Base-by-base conservation (phyloP, 1,140 invertebrate genomes). In the Heterodera schachtii region DNA sequence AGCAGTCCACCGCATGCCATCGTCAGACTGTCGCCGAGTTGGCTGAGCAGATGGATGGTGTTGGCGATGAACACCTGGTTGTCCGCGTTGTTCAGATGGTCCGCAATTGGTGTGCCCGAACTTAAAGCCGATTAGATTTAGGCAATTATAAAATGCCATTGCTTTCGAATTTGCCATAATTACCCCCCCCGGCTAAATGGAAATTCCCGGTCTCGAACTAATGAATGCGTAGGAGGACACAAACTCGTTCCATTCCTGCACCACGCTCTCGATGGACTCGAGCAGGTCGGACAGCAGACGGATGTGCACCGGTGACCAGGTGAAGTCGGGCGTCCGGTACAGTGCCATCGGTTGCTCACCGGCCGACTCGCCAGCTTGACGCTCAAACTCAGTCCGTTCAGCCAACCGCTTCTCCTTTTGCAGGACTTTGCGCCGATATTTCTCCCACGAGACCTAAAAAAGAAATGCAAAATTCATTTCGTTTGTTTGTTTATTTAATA, bases 291-390 rank as follows among this genome's bases (percentile, higher is more conserved):
- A 97, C 3, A 99, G 92, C 79, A 99, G 92, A 84, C 96, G 92
- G 91, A 99, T 96, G 92, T 99, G 98, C 84, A 99, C 96, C 90
- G 96, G 95, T 5, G 97, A 99, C 97, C 98, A 99, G 86, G 96
- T 94, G 91, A 99, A 99, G 92, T 99, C 97, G 49, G 97, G 97
- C 90, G 99, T 99, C 84, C 97, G 93, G 91, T 99, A 99, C 0
- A 97, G 96, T 43, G 97, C 96, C 43, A 41, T 57, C 2, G 73
- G 9, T 41, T 78, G 46, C 71, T 47, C 75, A 79, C 19, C 16
- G 16, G 44, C 21, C 8, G 66, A 47, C 46, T 60, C 52, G 21
- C 82, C 47, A 8, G 78, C 60, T 13, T 73, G 21, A n/a, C 64
- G 44, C 78, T 79, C 78, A 71, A 67, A 71, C 19, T 75, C 60